These are phyloP conservation scores for Drosophila sordidapex DNA, from an alignment of 2,888 invertebrate species.

Conservation along the genomic window DNA sequence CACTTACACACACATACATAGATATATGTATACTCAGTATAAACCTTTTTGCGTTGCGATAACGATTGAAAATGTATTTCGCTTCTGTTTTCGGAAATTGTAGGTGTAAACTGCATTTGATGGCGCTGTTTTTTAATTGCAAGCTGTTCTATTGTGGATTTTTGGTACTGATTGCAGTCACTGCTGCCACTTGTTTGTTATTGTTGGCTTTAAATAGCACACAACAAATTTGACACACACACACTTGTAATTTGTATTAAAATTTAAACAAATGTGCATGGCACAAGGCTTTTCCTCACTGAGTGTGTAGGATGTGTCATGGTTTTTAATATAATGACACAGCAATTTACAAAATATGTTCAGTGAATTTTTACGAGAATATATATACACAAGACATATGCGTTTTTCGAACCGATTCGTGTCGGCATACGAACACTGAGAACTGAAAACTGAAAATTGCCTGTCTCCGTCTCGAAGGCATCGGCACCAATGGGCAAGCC, in stretches of 20 bases:
- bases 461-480: slow-evolving; percentile 29
- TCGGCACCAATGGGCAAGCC: slow-evolving; percentile 23
- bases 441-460: slow-evolving; percentile 19
- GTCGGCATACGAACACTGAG: slow-evolving; percentile 31
- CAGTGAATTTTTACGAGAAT: slow-evolving; percentile 5
- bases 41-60: slow-evolving; percentile 13
- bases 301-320: not conserved
- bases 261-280: slow-evolving; percentile 4
- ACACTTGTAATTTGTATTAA: slow-evolving; percentile 26
- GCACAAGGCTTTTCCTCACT: slow-evolving; percentile 2
- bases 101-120: slow-evolving; percentile 10
- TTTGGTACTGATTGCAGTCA: slow-evolving; percentile 1
- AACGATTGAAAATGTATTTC: slow-evolving; percentile 12
- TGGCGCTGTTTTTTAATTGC: slow-evolving; percentile 4
- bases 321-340: slow-evolving; percentile 5
- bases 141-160: not conserved
- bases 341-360: slow-evolving; percentile 13
- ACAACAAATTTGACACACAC: slow-evolving; percentile 28
- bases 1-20: not conserved
- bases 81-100: slow-evolving; percentile 11
- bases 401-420: slow-evolving; percentile 9
- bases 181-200: slow-evolving; percentile 6
- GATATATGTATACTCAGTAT: not conserved
- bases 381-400: slow-evolving; percentile 19
- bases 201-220: slow-evolving; percentile 21